Base-by-base conservation (phyloP, 64 coral and sea anemone genomes). In the Hydrozoanthus tunicans region DNA sequence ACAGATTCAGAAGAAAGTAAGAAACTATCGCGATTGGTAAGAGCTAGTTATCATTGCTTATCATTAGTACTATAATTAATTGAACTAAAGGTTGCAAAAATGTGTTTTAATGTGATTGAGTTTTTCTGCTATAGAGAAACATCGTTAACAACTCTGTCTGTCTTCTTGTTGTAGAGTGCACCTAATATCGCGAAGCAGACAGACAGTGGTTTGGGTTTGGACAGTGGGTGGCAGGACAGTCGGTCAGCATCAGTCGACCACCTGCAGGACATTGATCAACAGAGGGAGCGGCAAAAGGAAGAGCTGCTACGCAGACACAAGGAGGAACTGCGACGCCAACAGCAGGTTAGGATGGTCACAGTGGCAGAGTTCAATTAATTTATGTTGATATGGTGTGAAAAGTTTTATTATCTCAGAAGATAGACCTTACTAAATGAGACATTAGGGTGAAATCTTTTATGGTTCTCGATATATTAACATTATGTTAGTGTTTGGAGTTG, bases 11-110 rank as follows among this genome's bases (percentile, higher is more conserved):
- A 85, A 52, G 82, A 85, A 56, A 85, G n/a, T 56, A 85, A 85
- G 82, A 85, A 85, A 64, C 56, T 85, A n/a, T 85, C 82, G 7
- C 14, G 82, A 55, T 70, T 85, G 82, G 82, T 85, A 85, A 85
- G 82, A 64, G 7, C 62, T 80, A 20, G 20, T 20, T 20, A 20
- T 20, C 20, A 20, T 20, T 20, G 20, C 20, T 20, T 20, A 20
- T 20, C 20, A 20, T 20, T 20, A 20, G 20, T 20, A 20, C 20
- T 20, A 20, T 20, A 20, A 20, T 20, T 20, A 20, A 20, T 20
- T 20, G 20, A 20, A 20, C 20, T 20, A 20, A 20, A 20, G 20
- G 20, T 20, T 20, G 20, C 20, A 20, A 20, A 20, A 20, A 20
- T 20, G 20, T 20, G 20, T 20, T 20, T 20, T 20, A 20, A 20